These are phyloP conservation scores for Callipepla californica DNA, from an alignment of 2,113 vertebrate species.

Conservation along the genomic window DNA sequence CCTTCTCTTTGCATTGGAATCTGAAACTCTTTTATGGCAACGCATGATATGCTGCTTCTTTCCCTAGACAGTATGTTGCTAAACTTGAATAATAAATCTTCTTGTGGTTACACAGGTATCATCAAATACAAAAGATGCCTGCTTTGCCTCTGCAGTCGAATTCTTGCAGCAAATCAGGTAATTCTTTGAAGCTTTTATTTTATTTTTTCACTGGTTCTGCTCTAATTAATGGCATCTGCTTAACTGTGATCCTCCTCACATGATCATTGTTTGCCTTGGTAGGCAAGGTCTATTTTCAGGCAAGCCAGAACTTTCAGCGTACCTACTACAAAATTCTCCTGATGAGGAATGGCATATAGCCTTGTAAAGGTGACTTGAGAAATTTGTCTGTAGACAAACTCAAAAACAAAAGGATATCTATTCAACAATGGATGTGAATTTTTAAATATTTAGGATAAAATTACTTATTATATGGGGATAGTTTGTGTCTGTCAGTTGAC, in stretches of 20 bases:
- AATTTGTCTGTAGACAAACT: neutral
- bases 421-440: neutral
- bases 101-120: constrained; percentile 81
- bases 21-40: neutral
- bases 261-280: neutral
- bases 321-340: neutral
- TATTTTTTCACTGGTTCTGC: neutral
- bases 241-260: neutral
- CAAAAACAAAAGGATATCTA: neutral
- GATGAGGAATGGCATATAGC: neutral
- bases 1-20: neutral
- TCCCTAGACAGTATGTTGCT: neutral
- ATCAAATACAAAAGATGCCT: constrained; percentile 89
- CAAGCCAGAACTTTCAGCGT: neutral
- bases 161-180: constrained; percentile 98
- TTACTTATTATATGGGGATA: neutral
- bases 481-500: neutral
- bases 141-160: constrained; percentile 95
- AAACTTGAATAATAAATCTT: neutral
- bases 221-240: neutral
- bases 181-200: neutral
- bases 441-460: neutral
- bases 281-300: neutral
- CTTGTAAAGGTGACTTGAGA: rapidly evolving
- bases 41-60: neutral